These are phyloP conservation scores for Eupithecia insigniata DNA, from an alignment of 2,888 invertebrate species.

Conservation along the genomic window DNA sequence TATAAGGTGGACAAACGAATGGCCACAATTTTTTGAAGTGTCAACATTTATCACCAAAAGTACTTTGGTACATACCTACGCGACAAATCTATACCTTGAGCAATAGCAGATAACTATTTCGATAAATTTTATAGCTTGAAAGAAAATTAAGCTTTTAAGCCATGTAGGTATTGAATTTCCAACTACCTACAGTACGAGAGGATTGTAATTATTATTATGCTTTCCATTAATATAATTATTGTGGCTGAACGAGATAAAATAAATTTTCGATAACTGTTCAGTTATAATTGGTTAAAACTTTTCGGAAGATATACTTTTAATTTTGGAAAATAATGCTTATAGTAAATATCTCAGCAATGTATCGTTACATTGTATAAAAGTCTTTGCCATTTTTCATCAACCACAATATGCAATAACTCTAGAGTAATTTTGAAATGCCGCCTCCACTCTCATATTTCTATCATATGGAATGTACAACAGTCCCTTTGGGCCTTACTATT, in stretches of 20 bases:
- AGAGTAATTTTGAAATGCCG: conserved; percentile 34
- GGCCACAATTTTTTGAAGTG: conserved; percentile 58
- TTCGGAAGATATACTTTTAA: not conserved
- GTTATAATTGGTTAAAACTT: not conserved
- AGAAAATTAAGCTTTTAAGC: conserved; percentile 3
- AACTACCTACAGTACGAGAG: not conserved
- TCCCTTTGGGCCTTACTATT: conserved; percentile 71
- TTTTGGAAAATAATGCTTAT: not conserved
- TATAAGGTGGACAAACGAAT: conserved; percentile 65
- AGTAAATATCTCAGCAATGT: not conserved
- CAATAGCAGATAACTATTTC: conserved; percentile 27
- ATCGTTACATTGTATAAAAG: conserved; percentile 6
- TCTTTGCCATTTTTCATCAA: conserved; percentile 24
- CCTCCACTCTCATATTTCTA: conserved; percentile 41
- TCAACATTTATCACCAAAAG: conserved; percentile 50
- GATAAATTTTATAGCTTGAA: conserved; percentile 23
- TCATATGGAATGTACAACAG: conserved; percentile 48
- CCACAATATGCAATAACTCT: conserved; percentile 33
- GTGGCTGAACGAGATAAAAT: not conserved
- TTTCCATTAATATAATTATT: not conserved
- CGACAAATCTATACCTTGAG: conserved; percentile 37
- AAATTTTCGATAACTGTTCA: not conserved
- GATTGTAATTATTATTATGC: not conserved
- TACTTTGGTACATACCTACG: conserved; percentile 40
- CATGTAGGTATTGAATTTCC: not conserved